Base-by-base conservation (phyloP, 1,140 invertebrate species). In the Zaprionus tsacasi region DNA sequence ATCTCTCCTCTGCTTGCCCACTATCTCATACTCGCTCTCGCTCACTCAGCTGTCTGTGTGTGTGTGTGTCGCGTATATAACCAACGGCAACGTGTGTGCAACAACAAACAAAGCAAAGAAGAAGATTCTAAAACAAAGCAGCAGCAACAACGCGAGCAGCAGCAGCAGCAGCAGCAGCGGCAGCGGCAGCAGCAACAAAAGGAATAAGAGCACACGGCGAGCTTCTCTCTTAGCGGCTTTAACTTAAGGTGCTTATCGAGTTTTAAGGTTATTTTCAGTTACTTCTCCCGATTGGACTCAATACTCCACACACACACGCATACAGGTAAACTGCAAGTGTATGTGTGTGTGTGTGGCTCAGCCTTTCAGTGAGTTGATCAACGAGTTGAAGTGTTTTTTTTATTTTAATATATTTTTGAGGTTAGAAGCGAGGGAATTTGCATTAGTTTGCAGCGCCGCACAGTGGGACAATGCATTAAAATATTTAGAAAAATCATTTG, bases 71-170 rank as follows among this genome's bases (percentile, higher is more conserved):
- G 21, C 21, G 21, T 21, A 21, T 21, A 25, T n/a, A 50, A 13
- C 8, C 11, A 40, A 40, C 11, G 38, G 38, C 38, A 40, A 40
- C 17, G 45, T 50, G 21, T 50, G 45, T 50, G 45, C 17, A 25
- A 50, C 45, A 50, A 50, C 45, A 50, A 21, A 50, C 45, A 50
- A 50, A 48, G 43, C 45, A 48, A 48, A 21, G 10, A 35, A 35
- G 45, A 48, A 48, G 45, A 15, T 17, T 10, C 45, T 10, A 48
- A 50, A 50, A 25, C 11, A 25, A 21, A 21, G 45, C 45, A 50
- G 45, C 45, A 50, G 25, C 7, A 38, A 38, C 27, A 38, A 21
- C 25, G 25, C n/a, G 48, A 2, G 25, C 2, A 54, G 3, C 25
- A 56, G 17, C 45, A 48, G 17, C 15, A 45, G n/a, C 45, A n/a